Evolutionary conservation across 2,888 invertebrate genomes (phyloP).

Genomic region (Alloplasta piceator): DNA sequence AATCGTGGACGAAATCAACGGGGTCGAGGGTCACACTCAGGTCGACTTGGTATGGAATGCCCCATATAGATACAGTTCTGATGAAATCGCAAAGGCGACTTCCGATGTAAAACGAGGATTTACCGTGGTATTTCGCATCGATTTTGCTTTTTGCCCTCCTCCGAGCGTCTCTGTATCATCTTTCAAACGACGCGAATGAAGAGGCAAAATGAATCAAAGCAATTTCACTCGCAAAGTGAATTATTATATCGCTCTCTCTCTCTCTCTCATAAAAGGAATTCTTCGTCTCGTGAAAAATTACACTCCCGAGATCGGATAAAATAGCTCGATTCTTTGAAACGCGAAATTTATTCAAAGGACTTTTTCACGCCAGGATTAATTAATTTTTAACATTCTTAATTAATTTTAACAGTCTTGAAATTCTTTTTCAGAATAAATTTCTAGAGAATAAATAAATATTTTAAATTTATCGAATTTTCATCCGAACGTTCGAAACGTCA

Average conservation of each 20-base stretch:
- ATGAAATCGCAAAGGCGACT: slow-evolving; percentile 23
- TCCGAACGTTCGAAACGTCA: too few species aligned
- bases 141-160: slow-evolving; percentile 5
- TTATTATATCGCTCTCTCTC: slow-evolving; percentile 26
- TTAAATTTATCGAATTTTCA: too few species aligned
- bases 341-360: neutral
- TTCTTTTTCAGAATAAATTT: too few species aligned
- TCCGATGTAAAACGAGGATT: slow-evolving; percentile 45
- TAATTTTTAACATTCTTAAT: too few species aligned
- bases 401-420: too few species aligned
- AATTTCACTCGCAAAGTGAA: slow-evolving; percentile 30
- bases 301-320: neutral
- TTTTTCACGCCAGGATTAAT: too few species aligned
- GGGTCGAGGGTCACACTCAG: too few species aligned
- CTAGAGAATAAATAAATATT: too few species aligned
- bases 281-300: too few species aligned
- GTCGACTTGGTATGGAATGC: too few species aligned
- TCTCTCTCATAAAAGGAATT: neutral
- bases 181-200: slow-evolving; percentile 30
- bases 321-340: neutral
- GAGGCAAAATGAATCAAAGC: slow-evolving; percentile 27
- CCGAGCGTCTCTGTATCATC: slow-evolving; percentile 3
- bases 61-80: too few species aligned
- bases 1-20: too few species aligned
- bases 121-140: slow-evolving; percentile 45